phyloP scores from a whole-genome alignment of 2,797 vertebrate species.

The Psittacula echo region DNA sequence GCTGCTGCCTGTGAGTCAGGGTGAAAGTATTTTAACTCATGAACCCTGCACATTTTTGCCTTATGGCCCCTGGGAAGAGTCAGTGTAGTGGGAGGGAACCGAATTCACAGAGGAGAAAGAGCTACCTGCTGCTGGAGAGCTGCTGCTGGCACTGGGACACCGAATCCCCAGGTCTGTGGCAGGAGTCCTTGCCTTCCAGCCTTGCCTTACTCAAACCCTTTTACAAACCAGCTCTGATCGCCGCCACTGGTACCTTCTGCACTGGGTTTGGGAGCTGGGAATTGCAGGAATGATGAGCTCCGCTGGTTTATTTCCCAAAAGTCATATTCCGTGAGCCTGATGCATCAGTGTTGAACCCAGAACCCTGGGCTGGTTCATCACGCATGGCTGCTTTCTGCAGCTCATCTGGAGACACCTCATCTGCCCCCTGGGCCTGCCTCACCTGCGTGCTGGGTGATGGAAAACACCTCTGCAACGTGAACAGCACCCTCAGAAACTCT shows the following conservation, averaged over 20 bases:
- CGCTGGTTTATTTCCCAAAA: rapidly evolving
- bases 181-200: rapidly evolving
- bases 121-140: not conserved
- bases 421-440: not conserved
- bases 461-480: not conserved
- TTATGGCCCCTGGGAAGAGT: not conserved
- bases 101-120: not conserved
- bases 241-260: rapidly evolving
- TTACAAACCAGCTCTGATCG: not conserved
- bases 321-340: not conserved
- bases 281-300: not conserved
- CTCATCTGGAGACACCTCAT: not conserved
- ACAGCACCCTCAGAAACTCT: not conserved
- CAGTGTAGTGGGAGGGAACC: rapidly evolving
- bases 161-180: rapidly evolving
- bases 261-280: not conserved
- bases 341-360: not conserved
- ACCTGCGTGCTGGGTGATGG: not conserved
- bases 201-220: not conserved
- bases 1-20: not conserved
- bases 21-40: rapidly evolving
- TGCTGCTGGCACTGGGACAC: not conserved
- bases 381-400: not conserved
- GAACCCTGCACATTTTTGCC: rapidly evolving
- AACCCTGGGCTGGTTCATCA: not conserved